Conservation (phyloP, 2,888 invertebrate genomes). For the Caenorhabditis angaria region DNA sequence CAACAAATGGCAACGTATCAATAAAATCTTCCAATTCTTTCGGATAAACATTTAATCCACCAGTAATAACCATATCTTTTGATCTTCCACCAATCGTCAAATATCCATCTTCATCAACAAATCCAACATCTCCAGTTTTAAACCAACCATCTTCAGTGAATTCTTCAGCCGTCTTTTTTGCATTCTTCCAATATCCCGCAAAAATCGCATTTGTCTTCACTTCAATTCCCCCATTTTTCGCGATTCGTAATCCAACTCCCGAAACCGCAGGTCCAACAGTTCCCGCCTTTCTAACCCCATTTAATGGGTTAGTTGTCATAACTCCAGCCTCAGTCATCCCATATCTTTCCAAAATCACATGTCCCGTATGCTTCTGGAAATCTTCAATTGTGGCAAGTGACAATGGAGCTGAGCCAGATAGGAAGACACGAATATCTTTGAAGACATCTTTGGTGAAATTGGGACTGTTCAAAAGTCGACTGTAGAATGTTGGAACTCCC, state of each 20-base stretch:
- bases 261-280: conserved; percentile 81
- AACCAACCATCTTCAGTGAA: conserved; percentile 88
- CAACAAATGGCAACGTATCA: conserved; percentile 57
- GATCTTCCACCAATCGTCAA: conserved; percentile 63
- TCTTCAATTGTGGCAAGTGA: conserved; percentile 76
- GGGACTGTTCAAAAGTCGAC: conserved; percentile 53
- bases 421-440: conserved; percentile 78
- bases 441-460: conserved; percentile 51
- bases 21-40: conserved; percentile 66
- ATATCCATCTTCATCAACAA: conserved; percentile 63
- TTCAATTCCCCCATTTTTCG: conserved; percentile 61
- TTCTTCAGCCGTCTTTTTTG: conserved; percentile 79
- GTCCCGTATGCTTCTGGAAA: conserved; percentile 83
- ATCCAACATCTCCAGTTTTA: conserved; percentile 79
- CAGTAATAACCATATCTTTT: conserved; percentile 70
- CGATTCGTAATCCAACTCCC: conserved; percentile 58
- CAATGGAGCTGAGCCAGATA: conserved; percentile 84
- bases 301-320: conserved; percentile 66
- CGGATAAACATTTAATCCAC: conserved; percentile 71
- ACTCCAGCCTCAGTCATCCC: conserved; percentile 79
- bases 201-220: conserved; percentile 76
- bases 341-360: conserved; percentile 82
- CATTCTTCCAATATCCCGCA: conserved; percentile 82
- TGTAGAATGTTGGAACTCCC: conserved; percentile 71
- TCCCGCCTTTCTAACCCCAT: conserved; percentile 61